Evolutionary conservation across 2,888 invertebrate species (phyloP).

Genomic region (Mesorhabditis spiculigera): DNA sequence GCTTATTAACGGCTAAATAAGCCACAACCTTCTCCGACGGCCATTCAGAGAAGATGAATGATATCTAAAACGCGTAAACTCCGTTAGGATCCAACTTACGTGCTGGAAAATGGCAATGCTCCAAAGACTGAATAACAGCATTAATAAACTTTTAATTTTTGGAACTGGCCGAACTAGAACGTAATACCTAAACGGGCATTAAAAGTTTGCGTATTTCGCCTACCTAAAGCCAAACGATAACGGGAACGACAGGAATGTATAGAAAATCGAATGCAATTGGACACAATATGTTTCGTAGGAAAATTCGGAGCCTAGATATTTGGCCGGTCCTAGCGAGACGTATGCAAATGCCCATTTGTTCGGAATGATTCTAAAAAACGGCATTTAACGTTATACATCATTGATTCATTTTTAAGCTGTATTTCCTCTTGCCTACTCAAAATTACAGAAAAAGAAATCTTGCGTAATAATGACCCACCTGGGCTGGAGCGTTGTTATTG

Average conservation of each 20-base stretch:
- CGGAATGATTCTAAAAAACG: slow-evolving; percentile 34
- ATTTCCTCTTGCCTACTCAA: no score
- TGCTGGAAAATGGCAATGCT: slow-evolving; percentile 32
- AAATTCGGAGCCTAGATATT: slow-evolving; percentile 10
- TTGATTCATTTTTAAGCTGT: no score
- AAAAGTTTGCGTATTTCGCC: not conserved
- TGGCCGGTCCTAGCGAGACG: slow-evolving; percentile 36
- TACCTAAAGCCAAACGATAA: slow-evolving; percentile 41
- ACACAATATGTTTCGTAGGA: slow-evolving; percentile 27
- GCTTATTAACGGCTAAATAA: slow-evolving; percentile 23
- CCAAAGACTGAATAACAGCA: slow-evolving; percentile 30
- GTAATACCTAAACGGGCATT: slow-evolving; percentile 20
- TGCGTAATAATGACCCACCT: slow-evolving; percentile 15
- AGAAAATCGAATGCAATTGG: slow-evolving; percentile 39
- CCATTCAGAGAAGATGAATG: slow-evolving; percentile 40
- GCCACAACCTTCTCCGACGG: slow-evolving; percentile 25
- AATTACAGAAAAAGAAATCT: not conserved
- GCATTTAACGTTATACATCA: not conserved
- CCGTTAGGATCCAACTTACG: slow-evolving; percentile 16
- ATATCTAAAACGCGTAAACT: slow-evolving; percentile 24
- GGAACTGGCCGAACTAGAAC: slow-evolving; percentile 37
- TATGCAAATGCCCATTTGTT: slow-evolving; percentile 45
- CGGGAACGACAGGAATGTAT: slow-evolving; percentile 41
- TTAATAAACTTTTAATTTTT: slow-evolving; percentile 16
- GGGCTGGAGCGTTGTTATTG: slow-evolving; percentile 31